Percentiles rank a stretch among this genome's conserved stretches.
These are phyloP conservation scores for Acanthurus lineatus DNA, from an alignment of 2,797 vertebrate species.

Conservation along the genomic window DNA sequence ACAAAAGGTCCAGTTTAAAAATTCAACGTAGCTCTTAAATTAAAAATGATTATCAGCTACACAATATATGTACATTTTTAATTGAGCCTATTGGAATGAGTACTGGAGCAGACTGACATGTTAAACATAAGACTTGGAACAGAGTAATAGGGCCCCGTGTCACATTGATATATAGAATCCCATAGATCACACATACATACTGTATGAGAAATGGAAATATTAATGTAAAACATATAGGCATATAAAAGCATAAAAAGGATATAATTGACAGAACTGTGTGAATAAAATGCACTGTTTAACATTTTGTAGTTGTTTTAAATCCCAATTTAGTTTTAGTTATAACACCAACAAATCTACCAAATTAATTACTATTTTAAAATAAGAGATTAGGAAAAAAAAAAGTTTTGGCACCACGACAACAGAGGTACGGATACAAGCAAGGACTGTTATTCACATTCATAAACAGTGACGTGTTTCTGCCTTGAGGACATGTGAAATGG, in stretches of 20 bases:
- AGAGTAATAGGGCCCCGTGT: constrained; percentile 6
- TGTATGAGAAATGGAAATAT: constrained; percentile 36
- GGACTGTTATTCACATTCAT: constrained; percentile 76
- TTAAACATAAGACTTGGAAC: constrained; percentile 7
- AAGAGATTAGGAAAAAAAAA: constrained; percentile 61
- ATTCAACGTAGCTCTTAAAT: constrained; percentile 18
- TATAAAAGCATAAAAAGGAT: neutral
- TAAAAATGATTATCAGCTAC: constrained; percentile 9
- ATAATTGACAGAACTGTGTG: constrained; percentile 19
- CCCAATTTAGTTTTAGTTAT: neutral
- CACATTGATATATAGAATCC: constrained; percentile 30
- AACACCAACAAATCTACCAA: constrained; percentile 35
- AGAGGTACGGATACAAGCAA: constrained; percentile 57
- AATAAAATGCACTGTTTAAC: constrained; percentile 37
- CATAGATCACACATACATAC: constrained; percentile 45
- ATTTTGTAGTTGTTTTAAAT: constrained; percentile 28
- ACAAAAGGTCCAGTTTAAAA: constrained; percentile 4
- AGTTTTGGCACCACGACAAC: constrained; percentile 66
- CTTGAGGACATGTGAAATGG: constrained; percentile 84
- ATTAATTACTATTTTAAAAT: constrained; percentile 58
- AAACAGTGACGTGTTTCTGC: constrained; percentile 75
- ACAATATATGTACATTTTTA: constrained; percentile 7
- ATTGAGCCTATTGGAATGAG: neutral
- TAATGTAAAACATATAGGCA: constrained; percentile 27
- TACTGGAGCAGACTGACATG: constrained; percentile 13